A percentile compares a stretch with the other conserved stretches of the same genome.
phyloP scores from a whole-genome alignment of 2,113 vertebrate genomes.

The Andinoacara biseriatus region DNA sequence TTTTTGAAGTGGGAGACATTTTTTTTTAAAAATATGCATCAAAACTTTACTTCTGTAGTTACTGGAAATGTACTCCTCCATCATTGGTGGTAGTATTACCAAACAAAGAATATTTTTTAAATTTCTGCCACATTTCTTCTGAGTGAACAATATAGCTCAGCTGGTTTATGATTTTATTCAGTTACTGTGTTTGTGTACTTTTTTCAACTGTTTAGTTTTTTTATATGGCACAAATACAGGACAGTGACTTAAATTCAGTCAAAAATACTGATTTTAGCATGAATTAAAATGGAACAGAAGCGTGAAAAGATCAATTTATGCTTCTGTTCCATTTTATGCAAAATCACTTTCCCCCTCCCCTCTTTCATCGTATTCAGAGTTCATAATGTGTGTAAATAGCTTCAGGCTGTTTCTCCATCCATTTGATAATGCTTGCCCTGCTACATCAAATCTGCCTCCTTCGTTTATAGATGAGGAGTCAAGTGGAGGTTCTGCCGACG shows the following conservation, averaged over 20 bases:
- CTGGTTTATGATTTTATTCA: too few species aligned
- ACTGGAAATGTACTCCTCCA: too few species aligned
- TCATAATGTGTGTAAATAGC: conserved; percentile 29
- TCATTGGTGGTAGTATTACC: too few species aligned
- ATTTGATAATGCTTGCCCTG: not conserved
- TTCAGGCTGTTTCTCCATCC: conserved; percentile 23
- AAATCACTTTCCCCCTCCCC: not conserved
- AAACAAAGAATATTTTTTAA: too few species aligned
- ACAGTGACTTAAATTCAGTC: not conserved
- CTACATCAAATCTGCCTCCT: conserved; percentile 44
- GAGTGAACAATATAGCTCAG: too few species aligned
- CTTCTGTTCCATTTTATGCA: too few species aligned
- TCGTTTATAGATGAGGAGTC: conserved; percentile 51
- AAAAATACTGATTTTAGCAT: not conserved
- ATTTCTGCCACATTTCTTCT: too few species aligned
- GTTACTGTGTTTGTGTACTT: too few species aligned
- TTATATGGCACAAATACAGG: not conserved
- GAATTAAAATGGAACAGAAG: not conserved
- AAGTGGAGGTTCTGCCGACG: conserved; percentile 40
- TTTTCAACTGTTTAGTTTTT: too few species aligned
- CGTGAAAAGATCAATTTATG: conserved; percentile 24
- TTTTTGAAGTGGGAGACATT: too few species aligned
- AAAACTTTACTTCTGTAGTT: too few species aligned
- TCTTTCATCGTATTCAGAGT: conserved; percentile 30
- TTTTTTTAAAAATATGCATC: too few species aligned